phyloP scores from a whole-genome alignment of 1,140 invertebrate species.

The Episyrphus balteatus region DNA sequence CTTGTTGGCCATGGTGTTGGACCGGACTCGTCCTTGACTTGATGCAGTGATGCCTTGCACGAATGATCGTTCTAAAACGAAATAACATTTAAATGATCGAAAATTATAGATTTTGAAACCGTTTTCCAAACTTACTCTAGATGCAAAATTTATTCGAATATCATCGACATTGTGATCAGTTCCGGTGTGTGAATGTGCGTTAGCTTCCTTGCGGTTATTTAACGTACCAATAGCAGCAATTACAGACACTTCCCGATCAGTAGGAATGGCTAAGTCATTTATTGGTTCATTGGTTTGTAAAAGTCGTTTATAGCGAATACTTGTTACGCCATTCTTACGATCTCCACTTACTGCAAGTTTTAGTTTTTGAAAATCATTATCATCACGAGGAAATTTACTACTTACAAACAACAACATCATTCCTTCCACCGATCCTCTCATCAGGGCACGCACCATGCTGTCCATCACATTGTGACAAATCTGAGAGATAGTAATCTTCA shows the following conservation, averaged over 20 bases:
- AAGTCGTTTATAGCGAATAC: conserved; percentile 65
- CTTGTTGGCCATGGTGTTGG: conserved; percentile 54
- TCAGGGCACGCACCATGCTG: conserved; percentile 77
- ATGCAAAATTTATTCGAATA: conserved; percentile 61
- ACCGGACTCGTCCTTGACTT: conserved; percentile 40
- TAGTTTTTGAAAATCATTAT: not conserved
- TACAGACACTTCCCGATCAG: conserved; percentile 54
- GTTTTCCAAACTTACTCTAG: conserved; percentile 24
- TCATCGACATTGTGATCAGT: conserved; percentile 62
- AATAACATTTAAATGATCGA: not conserved
- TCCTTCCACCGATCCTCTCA: conserved; percentile 62
- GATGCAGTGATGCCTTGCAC: conserved; percentile 35
- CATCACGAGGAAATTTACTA: not conserved
- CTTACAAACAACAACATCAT: conserved; percentile 61
- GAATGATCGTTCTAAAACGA: conserved; percentile 25
- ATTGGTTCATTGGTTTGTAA: conserved; percentile 61
- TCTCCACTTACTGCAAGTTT: conserved; percentile 51
- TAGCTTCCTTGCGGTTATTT: conserved; percentile 66
- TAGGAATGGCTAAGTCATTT: conserved; percentile 57
- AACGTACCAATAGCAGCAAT: conserved; percentile 82
- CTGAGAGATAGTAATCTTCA: conserved; percentile 76
- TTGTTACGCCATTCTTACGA: conserved; percentile 67
- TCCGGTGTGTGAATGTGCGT: conserved; percentile 57
- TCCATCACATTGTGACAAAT: conserved; percentile 71
- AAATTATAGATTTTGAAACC: not conserved